Conservation (phyloP, 2,113 vertebrate genomes). For the Halcyon senegalensis region DNA sequence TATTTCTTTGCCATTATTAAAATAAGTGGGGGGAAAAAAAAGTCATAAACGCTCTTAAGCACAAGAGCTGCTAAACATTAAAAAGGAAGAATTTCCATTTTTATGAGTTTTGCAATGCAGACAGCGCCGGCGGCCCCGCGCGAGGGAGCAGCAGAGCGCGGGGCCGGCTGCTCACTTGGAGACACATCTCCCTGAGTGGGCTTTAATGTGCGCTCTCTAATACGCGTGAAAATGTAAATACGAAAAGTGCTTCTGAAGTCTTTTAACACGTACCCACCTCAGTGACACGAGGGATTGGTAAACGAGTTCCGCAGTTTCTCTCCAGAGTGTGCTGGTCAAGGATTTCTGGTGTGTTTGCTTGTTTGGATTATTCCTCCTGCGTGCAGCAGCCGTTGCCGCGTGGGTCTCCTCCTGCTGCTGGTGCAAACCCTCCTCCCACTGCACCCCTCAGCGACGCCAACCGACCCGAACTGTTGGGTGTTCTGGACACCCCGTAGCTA, state of each 20-base stretch:
- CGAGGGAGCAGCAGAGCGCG: background rate
- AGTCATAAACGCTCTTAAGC: background rate
- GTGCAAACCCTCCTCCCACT: background rate
- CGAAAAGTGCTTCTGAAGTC: background rate
- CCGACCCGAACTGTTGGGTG: rapidly evolving
- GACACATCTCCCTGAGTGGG: background rate
- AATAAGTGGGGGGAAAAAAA: background rate
- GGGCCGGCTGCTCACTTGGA: slow-evolving; percentile 2
- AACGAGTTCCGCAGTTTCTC: background rate
- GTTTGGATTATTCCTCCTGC: background rate
- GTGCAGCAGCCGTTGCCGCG: background rate
- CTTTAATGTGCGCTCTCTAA: background rate
- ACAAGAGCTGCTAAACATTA: background rate
- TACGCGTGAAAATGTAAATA: background rate
- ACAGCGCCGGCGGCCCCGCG: rapidly evolving
- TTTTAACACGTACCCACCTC: background rate
- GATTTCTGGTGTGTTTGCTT: background rate
- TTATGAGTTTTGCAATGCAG: background rate
- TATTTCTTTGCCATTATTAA: background rate
- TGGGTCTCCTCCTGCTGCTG: background rate
- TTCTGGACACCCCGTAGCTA: background rate
- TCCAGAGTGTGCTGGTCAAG: background rate
- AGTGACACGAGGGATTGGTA: background rate
- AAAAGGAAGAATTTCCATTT: background rate
- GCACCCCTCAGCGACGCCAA: rapidly evolving